Evolutionary conservation across 2,888 invertebrate genomes (phyloP).

Genomic region (Allolobophora icterica): DNA sequence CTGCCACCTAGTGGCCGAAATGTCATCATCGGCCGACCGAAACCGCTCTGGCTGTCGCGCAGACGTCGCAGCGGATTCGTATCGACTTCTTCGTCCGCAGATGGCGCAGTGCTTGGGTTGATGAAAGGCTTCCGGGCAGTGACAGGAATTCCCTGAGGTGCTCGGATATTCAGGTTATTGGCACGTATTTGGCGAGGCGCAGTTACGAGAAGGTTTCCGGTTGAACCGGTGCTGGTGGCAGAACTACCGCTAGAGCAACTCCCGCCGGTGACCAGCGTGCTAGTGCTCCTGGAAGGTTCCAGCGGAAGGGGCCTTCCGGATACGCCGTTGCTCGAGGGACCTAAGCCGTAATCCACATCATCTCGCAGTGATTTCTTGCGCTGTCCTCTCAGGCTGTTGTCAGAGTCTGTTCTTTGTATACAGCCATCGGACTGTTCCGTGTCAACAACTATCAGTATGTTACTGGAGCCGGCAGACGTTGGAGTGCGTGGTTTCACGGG

Average conservation of each 20-base stretch:
- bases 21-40: slow-evolving; percentile 37
- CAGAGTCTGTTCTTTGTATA: neutral
- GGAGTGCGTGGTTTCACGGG: neutral
- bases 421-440: neutral
- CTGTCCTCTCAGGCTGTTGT: neutral
- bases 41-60: slow-evolving; percentile 56
- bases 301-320: neutral
- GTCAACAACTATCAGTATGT: neutral
- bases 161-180: slow-evolving; percentile 54
- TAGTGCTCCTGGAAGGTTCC: slow-evolving; percentile 19
- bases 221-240: neutral
- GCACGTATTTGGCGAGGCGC: slow-evolving; percentile 34
- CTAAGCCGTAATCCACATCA: neutral
- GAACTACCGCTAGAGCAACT: neutral
- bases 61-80: slow-evolving; percentile 75
- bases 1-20: slow-evolving; percentile 2
- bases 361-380: neutral
- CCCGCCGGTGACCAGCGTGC: neutral
- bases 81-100: slow-evolving; percentile 60
- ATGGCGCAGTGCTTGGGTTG: slow-evolving; percentile 31
- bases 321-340: neutral
- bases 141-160: slow-evolving; percentile 59
- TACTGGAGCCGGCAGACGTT: neutral
- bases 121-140: slow-evolving; percentile 25
- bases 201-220: neutral